Evolutionary conservation across 2,113 vertebrate genomes (phyloP).

Genomic region (Heterocephalus glaber): DNA sequence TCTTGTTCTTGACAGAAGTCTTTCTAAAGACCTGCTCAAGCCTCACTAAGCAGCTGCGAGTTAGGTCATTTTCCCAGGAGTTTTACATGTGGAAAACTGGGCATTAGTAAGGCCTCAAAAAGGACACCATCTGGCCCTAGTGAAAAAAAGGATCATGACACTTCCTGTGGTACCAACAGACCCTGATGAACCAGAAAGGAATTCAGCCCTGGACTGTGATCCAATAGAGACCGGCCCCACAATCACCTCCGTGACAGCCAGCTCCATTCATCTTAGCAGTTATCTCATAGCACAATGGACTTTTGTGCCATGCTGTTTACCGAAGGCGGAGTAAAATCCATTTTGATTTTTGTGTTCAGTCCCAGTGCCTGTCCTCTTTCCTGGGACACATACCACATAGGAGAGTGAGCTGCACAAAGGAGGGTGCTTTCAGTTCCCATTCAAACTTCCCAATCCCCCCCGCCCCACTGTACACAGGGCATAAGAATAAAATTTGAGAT

Average conservation of each 20-base stretch:
- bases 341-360: constrained; percentile 85
- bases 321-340: constrained; percentile 86
- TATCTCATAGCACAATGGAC: constrained; percentile 90
- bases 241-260: constrained; percentile 90
- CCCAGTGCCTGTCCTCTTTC: constrained; percentile 82
- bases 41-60: constrained; percentile 99
- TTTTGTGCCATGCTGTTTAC: constrained; percentile 89
- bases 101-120: constrained; percentile 98
- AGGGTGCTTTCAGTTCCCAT: constrained; percentile 38
- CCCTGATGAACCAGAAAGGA: constrained; percentile 99
- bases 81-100: constrained; percentile 96
- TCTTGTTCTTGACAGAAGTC: constrained; percentile 90
- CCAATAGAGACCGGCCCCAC: constrained; percentile 90
- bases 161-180: constrained; percentile 99
- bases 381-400: constrained; percentile 79
- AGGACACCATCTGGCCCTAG: constrained; percentile 98
- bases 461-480: constrained; percentile 72
- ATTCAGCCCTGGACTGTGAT: constrained; percentile 91
- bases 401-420: constrained; percentile 82
- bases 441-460: constrained; percentile 60
- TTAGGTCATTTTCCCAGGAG: constrained; percentile 99
- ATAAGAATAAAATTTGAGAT: constrained; percentile 72
- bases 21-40: constrained; percentile 99
- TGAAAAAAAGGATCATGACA: constrained; percentile 98
- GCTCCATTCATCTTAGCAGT: constrained; percentile 87